These are phyloP conservation scores for Pristionchus mayeri DNA, from an alignment of 2,888 invertebrate genomes.

Conservation along the genomic window DNA sequence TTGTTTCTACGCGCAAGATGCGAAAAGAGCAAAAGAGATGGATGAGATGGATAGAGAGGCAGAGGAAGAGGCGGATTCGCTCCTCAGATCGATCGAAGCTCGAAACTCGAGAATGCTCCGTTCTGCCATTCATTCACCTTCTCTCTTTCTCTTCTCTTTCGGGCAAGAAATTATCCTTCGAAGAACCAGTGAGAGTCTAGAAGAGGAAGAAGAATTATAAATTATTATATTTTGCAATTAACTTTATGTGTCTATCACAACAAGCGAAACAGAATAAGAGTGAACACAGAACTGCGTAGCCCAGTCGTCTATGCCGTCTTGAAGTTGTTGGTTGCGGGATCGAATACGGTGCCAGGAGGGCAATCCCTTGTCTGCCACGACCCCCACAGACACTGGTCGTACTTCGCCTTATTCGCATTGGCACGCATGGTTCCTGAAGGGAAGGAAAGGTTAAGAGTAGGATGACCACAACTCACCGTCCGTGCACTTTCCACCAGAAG, in stretches of 20 bases:
- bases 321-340: slow-evolving; percentile 46
- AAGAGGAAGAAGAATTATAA: too few species aligned
- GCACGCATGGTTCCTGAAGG: slow-evolving; percentile 20
- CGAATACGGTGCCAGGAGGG: slow-evolving; percentile 42
- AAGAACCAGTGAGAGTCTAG: background rate
- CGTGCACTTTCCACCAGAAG: slow-evolving; percentile 1
- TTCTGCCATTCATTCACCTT: background rate
- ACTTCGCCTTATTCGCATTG: slow-evolving; percentile 28
- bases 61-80: slow-evolving; percentile 15
- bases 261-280: too few species aligned
- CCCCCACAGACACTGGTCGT: slow-evolving; percentile 45
- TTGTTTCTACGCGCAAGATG: background rate
- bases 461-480: background rate
- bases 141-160: slow-evolving; percentile 20
- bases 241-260: background rate
- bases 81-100: slow-evolving; percentile 19
- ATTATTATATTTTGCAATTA: too few species aligned
- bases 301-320: background rate
- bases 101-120: background rate
- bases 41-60: background rate
- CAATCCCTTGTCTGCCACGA: slow-evolving; percentile 19
- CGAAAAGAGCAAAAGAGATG: background rate
- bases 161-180: background rate
- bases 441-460: background rate
- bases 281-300: too few species aligned